Percentiles rank a stretch among this genome's conserved stretches.
phyloP scores from a whole-genome alignment of 2,113 vertebrate species.

The Eulemur macaco region DNA sequence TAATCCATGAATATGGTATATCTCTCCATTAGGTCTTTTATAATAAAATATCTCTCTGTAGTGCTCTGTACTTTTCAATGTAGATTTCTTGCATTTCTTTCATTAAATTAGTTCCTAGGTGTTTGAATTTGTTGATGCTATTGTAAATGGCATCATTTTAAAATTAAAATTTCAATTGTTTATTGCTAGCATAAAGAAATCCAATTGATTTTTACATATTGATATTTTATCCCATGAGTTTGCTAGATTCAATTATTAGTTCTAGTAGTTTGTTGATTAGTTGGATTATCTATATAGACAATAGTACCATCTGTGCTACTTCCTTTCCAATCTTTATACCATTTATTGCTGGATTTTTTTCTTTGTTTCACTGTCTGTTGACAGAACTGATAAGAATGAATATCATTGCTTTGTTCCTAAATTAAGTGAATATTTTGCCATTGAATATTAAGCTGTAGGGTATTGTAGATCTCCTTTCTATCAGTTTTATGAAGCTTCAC shows the following conservation, averaged over 20 bases:
- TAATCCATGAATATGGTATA: background rate
- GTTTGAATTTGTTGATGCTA: background rate
- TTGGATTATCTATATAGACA: background rate
- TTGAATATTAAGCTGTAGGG: background rate
- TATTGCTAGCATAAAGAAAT: background rate
- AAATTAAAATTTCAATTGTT: background rate
- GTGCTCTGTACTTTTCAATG: background rate
- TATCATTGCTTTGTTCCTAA: background rate
- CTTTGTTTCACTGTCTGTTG: background rate
- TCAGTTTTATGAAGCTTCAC: background rate
- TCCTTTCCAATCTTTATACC: background rate
- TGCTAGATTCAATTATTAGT: background rate
- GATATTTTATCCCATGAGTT: background rate
- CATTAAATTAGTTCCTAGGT: background rate
- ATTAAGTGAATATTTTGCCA: background rate
- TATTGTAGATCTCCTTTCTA: background rate
- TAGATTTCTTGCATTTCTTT: background rate
- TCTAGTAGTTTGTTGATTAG: background rate
- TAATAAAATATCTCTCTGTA: background rate
- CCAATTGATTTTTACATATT: background rate
- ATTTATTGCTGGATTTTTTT: background rate
- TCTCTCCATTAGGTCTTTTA: background rate
- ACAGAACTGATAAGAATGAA: background rate
- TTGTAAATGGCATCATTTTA: background rate
- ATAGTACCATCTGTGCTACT: background rate